Evolutionary conservation across 2,888 invertebrate species (phyloP), one percentile per base, ranked within the genome.

Genomic region (Villa cingulata): DNA sequence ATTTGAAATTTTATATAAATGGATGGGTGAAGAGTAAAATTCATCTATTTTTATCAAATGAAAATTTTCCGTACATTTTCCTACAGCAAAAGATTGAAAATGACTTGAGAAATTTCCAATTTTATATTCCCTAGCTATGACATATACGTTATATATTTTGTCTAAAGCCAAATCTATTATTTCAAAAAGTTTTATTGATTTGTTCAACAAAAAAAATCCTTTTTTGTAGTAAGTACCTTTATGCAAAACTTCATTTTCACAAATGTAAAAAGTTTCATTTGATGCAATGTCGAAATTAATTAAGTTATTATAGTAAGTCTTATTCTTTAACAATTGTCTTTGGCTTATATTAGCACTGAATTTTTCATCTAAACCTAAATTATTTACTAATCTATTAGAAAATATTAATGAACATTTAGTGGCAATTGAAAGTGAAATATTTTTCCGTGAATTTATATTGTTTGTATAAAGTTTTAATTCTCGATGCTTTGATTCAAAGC

Each of bases 401-500:
- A 51, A 46, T 16, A 43, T 48, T 27, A 51, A 44, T 20, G 9
- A 39, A 46, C 36, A 43, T 46, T 51, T 51, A 7, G 18, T 48
- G 14, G 42, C 43, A 14, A 51, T 17, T 9, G 51, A 43, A 19
- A 46, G 45, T 19, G 49, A 41, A n/a, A 45, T 27, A 38, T 51
- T 51, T 46, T 38, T 44, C 32, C 51, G 23, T 6, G 43, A 46
- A 7, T 32, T 46, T 15, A 41, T 48, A 23, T 34, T 46, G 15
- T 48, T 43, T 10, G 40, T 41, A 41, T 51, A 51, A 14, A 23
- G 41, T 43, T 51, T 51, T 38, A 43, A 32, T 14, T 45, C 39
- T 37, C 43, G 42, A 37, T 51, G 51, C n/a, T 46, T 45, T 10
- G 48, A 32, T 40, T 48, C 48, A 38, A 48, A 49, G 18, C 44